Conservation (phyloP, 1,140 invertebrate species). For the Drosophila micromelanica region DNA sequence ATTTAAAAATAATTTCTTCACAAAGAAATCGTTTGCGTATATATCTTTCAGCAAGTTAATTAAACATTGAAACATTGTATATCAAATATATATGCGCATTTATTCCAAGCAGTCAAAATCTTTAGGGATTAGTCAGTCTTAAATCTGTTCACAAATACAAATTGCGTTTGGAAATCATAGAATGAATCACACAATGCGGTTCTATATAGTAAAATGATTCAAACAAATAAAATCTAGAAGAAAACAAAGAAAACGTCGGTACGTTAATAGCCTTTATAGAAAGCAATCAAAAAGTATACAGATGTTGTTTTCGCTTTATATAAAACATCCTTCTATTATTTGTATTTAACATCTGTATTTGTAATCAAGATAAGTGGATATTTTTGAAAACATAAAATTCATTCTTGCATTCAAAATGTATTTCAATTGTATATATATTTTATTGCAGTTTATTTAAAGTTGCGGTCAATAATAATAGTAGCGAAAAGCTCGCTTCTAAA, state of each 20-base stretch:
- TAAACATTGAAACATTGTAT: background rate
- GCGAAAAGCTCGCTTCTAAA: conserved; percentile 1
- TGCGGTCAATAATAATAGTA: background rate
- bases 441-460: background rate
- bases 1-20: background rate
- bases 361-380: too few relatives aligned
- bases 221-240: background rate
- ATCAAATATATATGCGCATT: background rate
- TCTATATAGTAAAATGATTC: conserved; percentile 14
- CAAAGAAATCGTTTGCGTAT: background rate
- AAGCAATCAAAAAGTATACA: background rate
- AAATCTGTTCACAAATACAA: conserved; percentile 22
- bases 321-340: too few relatives aligned
- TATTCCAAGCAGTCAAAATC: background rate
- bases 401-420: background rate
- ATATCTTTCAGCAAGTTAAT: background rate
- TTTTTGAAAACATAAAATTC: too few relatives aligned
- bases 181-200: conserved; percentile 31
- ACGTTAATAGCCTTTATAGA: conserved; percentile 5
- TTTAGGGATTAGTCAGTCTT: conserved; percentile 14
- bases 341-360: too few relatives aligned
- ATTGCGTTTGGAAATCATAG: conserved; percentile 5
- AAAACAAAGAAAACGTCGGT: background rate
- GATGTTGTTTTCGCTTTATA: too few relatives aligned
- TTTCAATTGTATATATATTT: background rate